Percentiles rank a stretch among this genome's conserved stretches.
These are phyloP conservation scores for Zoanthus sociatus DNA, from an alignment of 92 coral and sea anemone species.

Conservation along the genomic window DNA sequence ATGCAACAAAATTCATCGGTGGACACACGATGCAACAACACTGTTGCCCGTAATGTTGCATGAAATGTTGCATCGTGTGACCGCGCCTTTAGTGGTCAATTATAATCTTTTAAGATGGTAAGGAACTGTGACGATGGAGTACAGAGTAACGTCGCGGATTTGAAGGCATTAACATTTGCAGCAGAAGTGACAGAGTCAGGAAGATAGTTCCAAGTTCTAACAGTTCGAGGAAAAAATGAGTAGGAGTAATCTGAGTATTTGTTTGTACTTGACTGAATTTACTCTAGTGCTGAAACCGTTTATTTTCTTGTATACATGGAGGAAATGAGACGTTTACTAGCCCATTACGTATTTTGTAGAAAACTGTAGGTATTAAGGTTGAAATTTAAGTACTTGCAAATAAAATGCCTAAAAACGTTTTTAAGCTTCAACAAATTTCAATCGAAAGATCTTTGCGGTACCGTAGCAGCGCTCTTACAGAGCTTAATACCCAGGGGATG, in stretches of 20 bases:
- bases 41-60: no score
- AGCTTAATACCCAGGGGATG: no score
- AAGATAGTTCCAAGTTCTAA: neutral
- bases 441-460: no score
- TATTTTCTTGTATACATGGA: constrained; percentile 10
- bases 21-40: no score
- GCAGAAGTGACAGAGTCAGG: constrained; percentile 18
- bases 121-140: constrained; percentile 23
- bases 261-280: constrained; percentile 10
- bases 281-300: neutral
- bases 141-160: constrained; percentile 17
- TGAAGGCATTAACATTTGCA: constrained; percentile 19
- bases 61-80: no score
- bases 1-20: no score
- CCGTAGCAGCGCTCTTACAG: no score
- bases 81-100: neutral
- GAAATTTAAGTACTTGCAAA: no score
- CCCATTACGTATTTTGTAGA: constrained; percentile 1
- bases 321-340: constrained; percentile 14
- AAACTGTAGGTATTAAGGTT: no score
- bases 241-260: neutral
- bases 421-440: no score
- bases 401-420: no score
- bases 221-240: constrained; percentile 11
- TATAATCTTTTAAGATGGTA: neutral